Evolutionary conservation across 2,888 invertebrate genomes (phyloP).

Genomic region (Philereme transversata): DNA sequence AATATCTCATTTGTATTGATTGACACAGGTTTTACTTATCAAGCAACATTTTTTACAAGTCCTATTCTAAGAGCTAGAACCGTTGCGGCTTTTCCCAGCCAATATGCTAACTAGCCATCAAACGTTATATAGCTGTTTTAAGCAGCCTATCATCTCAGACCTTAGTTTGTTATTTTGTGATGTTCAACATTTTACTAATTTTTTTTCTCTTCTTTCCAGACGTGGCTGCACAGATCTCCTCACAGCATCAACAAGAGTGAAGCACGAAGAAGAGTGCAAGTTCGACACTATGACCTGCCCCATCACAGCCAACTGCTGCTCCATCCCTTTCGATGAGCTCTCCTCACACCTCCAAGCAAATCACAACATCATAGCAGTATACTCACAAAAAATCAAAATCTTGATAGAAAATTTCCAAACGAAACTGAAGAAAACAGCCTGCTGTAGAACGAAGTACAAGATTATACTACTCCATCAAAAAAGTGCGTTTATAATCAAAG

Average conservation of each 20-base stretch:
- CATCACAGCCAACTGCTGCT: constrained; percentile 72
- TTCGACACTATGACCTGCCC: constrained; percentile 77
- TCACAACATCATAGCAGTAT: constrained; percentile 77
- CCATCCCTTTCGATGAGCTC: constrained; percentile 73
- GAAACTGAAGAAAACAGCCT: constrained; percentile 76
- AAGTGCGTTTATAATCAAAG: constrained; percentile 79
- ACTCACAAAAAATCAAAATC: constrained; percentile 79
- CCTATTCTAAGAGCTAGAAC: too few relatives aligned
- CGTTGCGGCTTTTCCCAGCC: too few relatives aligned
- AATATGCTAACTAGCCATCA: too few relatives aligned
- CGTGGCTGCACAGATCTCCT: constrained; percentile 77
- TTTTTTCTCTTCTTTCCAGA: constrained; percentile 56
- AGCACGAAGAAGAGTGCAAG: constrained; percentile 77
- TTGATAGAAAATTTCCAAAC: constrained; percentile 79
- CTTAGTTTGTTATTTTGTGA: too few relatives aligned
- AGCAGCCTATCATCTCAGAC: too few relatives aligned
- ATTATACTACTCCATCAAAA: constrained; percentile 74
- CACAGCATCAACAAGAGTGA: constrained; percentile 65
- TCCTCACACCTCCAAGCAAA: constrained; percentile 67
- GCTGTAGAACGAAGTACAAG: constrained; percentile 78
- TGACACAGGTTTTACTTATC: too few relatives aligned
- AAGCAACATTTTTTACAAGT: too few relatives aligned
- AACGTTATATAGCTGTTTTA: too few relatives aligned
- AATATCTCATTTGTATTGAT: too few relatives aligned
- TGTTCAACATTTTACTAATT: neutral